These are phyloP conservation scores for Podarcis siculus DNA, from an alignment of 2,797 vertebrate species.

Conservation along the genomic window DNA sequence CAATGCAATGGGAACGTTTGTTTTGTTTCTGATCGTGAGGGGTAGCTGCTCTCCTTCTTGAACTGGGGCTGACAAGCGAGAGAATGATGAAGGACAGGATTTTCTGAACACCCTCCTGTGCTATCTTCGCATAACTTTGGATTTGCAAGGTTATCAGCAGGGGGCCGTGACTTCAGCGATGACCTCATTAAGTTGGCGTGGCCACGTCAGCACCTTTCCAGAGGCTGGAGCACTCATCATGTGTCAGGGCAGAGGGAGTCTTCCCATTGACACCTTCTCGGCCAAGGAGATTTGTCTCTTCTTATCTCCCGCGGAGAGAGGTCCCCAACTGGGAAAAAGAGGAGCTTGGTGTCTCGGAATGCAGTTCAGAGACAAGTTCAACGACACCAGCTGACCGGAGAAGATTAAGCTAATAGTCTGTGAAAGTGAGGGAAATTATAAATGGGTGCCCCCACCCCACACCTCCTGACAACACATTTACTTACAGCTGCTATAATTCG, in stretches of 20 bases:
- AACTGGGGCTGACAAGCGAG: conserved; percentile 53
- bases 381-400: conserved; percentile 52
- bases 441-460: conserved; percentile 29
- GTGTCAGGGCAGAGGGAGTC: conserved; percentile 54
- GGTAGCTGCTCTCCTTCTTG: conserved; percentile 5
- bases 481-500: conserved; percentile 56
- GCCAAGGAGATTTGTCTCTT: conserved; percentile 69
- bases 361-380: conserved; percentile 69
- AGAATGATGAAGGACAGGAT: conserved; percentile 28
- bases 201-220: conserved; percentile 81
- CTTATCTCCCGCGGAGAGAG: conserved; percentile 79
- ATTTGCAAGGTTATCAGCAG: conserved; percentile 80
- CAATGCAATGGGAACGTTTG: neutral
- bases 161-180: conserved; percentile 72
- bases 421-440: conserved; percentile 48
- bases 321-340: conserved; percentile 72
- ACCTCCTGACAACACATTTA: conserved; percentile 35
- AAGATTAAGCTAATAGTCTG: conserved; percentile 67
- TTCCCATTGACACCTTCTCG: conserved; percentile 75
- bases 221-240: conserved; percentile 77
- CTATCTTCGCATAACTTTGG: conserved; percentile 70
- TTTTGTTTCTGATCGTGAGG: neutral
- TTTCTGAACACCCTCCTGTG: conserved; percentile 46
- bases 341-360: conserved; percentile 74
- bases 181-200: conserved; percentile 84